Conservation (phyloP, 2,797 vertebrate genomes). For the Phoebastria nigripes region DNA sequence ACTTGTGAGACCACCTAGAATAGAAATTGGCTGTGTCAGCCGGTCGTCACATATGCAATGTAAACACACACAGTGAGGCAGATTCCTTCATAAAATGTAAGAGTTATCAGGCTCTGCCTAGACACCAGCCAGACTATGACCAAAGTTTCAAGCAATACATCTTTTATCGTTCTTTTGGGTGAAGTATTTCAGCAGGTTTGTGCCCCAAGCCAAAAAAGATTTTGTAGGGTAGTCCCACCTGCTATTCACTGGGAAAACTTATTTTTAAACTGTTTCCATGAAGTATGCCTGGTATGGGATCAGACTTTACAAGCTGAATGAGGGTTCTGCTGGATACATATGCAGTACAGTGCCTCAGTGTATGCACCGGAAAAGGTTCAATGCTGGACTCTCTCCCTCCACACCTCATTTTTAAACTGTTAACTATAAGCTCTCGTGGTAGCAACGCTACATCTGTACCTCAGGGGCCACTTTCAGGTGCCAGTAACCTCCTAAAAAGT, state of each 20-base stretch:
- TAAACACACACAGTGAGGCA: background rate
- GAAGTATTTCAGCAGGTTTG: slow-evolving; percentile 37
- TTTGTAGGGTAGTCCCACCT: slow-evolving; percentile 50
- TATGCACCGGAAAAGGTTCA: slow-evolving; percentile 50
- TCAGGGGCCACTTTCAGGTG: slow-evolving; percentile 46
- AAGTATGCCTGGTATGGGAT: slow-evolving; percentile 61
- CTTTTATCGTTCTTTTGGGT: slow-evolving; percentile 24
- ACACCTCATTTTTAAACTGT: slow-evolving; percentile 67
- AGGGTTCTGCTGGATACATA: slow-evolving; percentile 49
- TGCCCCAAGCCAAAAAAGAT: slow-evolving; percentile 13
- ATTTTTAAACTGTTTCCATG: slow-evolving; percentile 65
- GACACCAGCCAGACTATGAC: slow-evolving; percentile 16
- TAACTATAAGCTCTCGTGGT: slow-evolving; percentile 63
- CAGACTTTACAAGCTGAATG: slow-evolving; percentile 65
- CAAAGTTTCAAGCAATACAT: slow-evolving; percentile 4
- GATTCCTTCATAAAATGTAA: background rate
- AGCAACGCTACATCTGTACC: slow-evolving; percentile 30
- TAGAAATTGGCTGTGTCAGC: background rate
- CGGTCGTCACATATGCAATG: background rate
- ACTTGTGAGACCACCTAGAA: slow-evolving; percentile 40
- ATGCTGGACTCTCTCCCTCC: slow-evolving; percentile 52
- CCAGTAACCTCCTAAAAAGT: slow-evolving; percentile 42
- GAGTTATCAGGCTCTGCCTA: background rate
- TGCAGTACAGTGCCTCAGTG: slow-evolving; percentile 55
- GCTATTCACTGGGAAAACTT: slow-evolving; percentile 53